These are phyloP conservation scores for Cephus spinipes DNA, from an alignment of 2,888 invertebrate species.

Conservation along the genomic window DNA sequence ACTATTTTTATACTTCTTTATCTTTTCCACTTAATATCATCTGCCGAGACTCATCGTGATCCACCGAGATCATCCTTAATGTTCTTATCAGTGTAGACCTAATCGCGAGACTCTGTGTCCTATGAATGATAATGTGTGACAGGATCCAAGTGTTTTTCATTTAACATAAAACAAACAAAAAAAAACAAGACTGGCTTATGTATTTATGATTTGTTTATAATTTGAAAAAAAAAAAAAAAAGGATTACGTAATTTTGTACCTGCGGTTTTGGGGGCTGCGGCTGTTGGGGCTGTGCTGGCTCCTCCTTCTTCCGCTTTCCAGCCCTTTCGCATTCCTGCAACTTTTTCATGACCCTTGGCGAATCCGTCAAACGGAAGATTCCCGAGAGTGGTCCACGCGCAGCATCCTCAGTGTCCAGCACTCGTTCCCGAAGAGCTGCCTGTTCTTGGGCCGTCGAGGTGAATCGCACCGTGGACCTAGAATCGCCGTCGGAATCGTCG, in stretches of 20 bases:
- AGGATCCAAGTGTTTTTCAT: background rate
- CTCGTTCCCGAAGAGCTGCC: conserved; percentile 72
- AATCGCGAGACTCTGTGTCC: background rate
- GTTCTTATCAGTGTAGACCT: background rate
- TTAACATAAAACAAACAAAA: background rate
- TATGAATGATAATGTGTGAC: background rate
- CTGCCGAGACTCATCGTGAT: background rate
- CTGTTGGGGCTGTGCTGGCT: conserved; percentile 72
- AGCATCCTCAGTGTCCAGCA: conserved; percentile 90
- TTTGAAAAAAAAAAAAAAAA: no score
- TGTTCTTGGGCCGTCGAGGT: conserved; percentile 67
- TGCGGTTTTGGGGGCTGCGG: conserved; percentile 71
- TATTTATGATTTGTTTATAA: background rate
- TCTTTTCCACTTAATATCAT: background rate
- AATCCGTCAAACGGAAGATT: conserved; percentile 87
- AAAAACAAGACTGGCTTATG: background rate
- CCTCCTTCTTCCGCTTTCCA: conserved; percentile 81
- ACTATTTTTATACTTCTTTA: background rate
- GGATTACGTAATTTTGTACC: conserved; percentile 39
- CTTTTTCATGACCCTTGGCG: conserved; percentile 89
- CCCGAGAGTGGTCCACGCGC: conserved; percentile 89
- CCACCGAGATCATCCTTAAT: background rate
- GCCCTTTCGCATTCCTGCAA: conserved; percentile 83
- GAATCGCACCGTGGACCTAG: conserved; percentile 74
- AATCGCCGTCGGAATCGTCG: conserved; percentile 83